phyloP scores from a whole-genome alignment of 1,140 invertebrate genomes.

The Nephotettix cincticeps region DNA sequence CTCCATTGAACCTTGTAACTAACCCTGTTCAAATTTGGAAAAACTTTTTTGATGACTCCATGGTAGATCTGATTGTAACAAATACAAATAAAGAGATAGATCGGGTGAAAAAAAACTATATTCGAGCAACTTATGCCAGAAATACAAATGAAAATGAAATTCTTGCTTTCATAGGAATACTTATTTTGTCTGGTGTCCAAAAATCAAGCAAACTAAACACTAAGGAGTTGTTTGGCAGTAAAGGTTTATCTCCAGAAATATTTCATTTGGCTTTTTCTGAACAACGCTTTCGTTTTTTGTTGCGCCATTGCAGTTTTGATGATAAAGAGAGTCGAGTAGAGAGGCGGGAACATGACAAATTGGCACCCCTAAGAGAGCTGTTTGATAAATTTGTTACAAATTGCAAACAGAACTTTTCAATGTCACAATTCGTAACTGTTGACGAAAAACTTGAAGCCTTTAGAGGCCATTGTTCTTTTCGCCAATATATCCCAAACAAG shows the following conservation, averaged over 20 bases:
- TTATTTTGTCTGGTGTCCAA: neutral
- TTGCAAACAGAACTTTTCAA: constrained; percentile 44
- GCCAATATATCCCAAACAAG: constrained; percentile 48
- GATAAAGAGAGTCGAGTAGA: constrained; percentile 38
- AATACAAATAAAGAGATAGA: neutral
- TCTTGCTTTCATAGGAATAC: neutral
- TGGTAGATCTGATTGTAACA: neutral
- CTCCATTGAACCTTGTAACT: neutral
- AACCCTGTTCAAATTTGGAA: neutral
- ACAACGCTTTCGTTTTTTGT: constrained; percentile 39
- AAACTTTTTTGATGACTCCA: neutral
- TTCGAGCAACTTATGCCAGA: neutral
- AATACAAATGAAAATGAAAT: neutral
- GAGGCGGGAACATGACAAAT: constrained; percentile 40
- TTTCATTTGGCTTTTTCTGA: neutral
- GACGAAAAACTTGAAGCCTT: constrained; percentile 49
- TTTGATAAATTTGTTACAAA: constrained; percentile 46
- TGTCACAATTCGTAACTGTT: constrained; percentile 43
- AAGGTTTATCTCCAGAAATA: neutral
- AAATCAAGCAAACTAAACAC: neutral
- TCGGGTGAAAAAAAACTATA: neutral
- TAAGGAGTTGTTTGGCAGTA: neutral
- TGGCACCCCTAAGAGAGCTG: constrained; percentile 45
- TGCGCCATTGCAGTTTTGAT: constrained; percentile 43
- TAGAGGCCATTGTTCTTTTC: constrained; percentile 46